Percentiles rank a stretch among this genome's conserved stretches.
Conservation (phyloP, 2,888 invertebrate genomes). For the Xestia sexstrigata region DNA sequence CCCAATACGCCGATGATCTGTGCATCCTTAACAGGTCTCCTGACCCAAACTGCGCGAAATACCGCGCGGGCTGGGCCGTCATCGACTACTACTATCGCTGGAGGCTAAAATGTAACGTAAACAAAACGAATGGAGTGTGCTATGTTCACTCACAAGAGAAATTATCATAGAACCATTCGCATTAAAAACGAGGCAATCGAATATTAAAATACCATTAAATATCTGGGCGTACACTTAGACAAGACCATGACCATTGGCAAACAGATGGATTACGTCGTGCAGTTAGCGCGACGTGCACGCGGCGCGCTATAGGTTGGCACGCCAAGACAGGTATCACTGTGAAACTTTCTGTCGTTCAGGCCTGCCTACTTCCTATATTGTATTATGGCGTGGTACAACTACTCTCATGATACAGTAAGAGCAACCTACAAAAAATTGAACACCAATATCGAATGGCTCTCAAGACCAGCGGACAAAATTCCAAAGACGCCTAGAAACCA, state of each 20-base stretch:
- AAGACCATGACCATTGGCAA: slow-evolving; percentile 17
- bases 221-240: slow-evolving; percentile 1
- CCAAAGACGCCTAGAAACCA: no score
- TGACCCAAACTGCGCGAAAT: neutral
- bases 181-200: slow-evolving; percentile 10
- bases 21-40: slow-evolving; percentile 5
- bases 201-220: slow-evolving; percentile 6
- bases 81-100: slow-evolving; percentile 7
- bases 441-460: no score
- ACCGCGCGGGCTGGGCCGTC: neutral
- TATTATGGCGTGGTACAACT: slow-evolving; percentile 1
- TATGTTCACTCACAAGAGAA: slow-evolving; percentile 14
- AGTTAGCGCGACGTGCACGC: slow-evolving; percentile 1
- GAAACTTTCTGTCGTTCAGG: slow-evolving; percentile 17
- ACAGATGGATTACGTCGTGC: slow-evolving; percentile 16
- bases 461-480: no score
- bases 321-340: slow-evolving; percentile 5
- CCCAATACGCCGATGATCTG: slow-evolving; percentile 7
- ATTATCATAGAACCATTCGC: neutral
- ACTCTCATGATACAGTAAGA: neutral
- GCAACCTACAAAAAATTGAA: slow-evolving; percentile 21
- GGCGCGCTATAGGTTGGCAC: slow-evolving; percentile 1
- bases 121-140: slow-evolving; percentile 10
- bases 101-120: slow-evolving; percentile 10
- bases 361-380: neutral